Base-by-base conservation (phyloP, 2,113 vertebrate genomes). In the Chaetops frenatus region DNA sequence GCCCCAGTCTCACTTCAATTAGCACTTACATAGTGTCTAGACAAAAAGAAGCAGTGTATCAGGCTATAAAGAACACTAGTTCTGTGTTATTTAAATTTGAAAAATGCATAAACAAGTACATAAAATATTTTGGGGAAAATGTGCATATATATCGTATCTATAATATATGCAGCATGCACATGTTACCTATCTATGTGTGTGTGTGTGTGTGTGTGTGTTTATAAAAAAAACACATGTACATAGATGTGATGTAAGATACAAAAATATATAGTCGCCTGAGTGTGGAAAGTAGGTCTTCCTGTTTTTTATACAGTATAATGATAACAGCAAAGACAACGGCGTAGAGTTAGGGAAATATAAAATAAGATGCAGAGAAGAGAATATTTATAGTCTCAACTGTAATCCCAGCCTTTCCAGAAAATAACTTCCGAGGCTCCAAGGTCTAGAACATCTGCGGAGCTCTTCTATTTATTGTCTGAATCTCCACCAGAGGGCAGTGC, bases 401-500 rank as follows among this genome's bases (percentile, higher is more conserved):
- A 76, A 85, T 21, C 21, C 15, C 66, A 77, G 16, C 4, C 57
- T 25, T 61, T 40, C 35, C 35, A 67, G 67, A 73, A 85, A 77
- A 40, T 19, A 6, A n/a, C 17, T 95, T 72, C 18, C 0, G 0
- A 20, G 23, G 13, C 31, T 54, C 31, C 38, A 31, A 38, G 18
- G 8, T 60, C 29, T 36, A 54, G 45, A 65, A 7, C 6, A 6
- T 25, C 19, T 27, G 29, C 54, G 40, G 16, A 27, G 33, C 20
- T 25, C 20, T 17, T 31, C 3, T 9, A 24, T 44, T 80, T 27
- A 9, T 62, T 58, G 36, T 48, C 23, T 62, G 51, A 73, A 22
- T 90, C 3, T 66, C 94, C 95, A 88, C 71, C 11, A 69, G 96
- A 97, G 93, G 92, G 90, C 94, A 93, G 60, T 67, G n/a, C 12